These are phyloP conservation scores for Onychomys arenicola DNA, from an alignment of 2,797 vertebrate genomes.

Conservation along the genomic window DNA sequence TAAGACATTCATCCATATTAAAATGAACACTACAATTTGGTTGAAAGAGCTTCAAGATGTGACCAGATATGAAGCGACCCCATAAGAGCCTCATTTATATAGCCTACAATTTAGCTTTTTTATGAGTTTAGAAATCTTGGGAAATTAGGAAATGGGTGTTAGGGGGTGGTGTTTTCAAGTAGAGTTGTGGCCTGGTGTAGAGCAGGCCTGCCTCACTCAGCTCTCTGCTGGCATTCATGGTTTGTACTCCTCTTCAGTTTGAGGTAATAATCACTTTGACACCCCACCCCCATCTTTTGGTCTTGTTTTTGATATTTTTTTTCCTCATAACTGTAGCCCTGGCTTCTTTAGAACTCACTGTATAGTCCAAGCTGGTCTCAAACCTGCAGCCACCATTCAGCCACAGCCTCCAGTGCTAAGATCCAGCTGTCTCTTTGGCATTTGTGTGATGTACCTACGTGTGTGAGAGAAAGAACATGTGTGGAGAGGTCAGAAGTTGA, in stretches of 20 bases:
- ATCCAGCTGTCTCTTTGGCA: not conserved
- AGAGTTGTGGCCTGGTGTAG: not conserved
- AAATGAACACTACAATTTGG: constrained; percentile 29
- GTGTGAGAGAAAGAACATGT: not conserved
- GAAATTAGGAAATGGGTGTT: not conserved
- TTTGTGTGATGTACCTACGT: not conserved
- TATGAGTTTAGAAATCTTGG: not conserved
- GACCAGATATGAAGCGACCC: not conserved
- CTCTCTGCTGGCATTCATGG: not conserved
- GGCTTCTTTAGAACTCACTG: not conserved
- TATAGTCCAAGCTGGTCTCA: not conserved
- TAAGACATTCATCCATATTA: constrained; percentile 19
- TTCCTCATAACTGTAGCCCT: not conserved
- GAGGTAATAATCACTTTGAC: not conserved
- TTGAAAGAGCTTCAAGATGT: constrained; percentile 11
- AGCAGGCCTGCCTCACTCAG: not conserved
- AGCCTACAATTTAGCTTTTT: constrained; percentile 19
- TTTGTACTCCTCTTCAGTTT: not conserved
- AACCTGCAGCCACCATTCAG: not conserved
- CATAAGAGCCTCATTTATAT: not conserved
- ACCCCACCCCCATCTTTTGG: not conserved
- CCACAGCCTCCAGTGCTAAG: not conserved
- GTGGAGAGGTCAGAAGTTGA: not conserved
- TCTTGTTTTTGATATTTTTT: not conserved
- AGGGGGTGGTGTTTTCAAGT: not conserved